A percentile compares a stretch with the other conserved stretches of the same genome.
phyloP scores from a whole-genome alignment of 1,140 invertebrate genomes.

The Zaprionus kolodkinae region DNA sequence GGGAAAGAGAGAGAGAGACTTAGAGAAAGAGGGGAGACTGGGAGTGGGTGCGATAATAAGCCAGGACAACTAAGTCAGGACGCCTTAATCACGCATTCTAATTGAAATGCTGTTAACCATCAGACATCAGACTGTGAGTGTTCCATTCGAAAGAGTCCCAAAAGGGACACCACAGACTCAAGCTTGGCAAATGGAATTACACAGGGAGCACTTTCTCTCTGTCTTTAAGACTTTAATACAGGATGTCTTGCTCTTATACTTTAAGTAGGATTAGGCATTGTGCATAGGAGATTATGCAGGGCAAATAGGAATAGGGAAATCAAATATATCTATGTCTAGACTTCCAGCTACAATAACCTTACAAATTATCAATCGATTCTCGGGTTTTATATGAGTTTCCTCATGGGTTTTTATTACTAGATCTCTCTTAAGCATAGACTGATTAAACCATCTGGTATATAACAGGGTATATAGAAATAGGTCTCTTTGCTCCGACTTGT shows the following conservation, averaged over 20 bases:
- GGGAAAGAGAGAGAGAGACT: not conserved
- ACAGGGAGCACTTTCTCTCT: not conserved
- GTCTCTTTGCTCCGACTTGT: too few relatives aligned
- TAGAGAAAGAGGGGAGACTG: not conserved
- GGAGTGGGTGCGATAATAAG: not conserved
- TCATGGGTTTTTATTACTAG: not conserved
- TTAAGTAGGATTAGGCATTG: not conserved
- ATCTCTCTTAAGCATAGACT: too few relatives aligned
- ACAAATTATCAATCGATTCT: not conserved
- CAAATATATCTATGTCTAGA: too few relatives aligned
- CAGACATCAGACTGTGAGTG: not conserved
- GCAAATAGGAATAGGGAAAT: too few relatives aligned
- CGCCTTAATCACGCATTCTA: conserved; percentile 41
- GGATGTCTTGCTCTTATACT: not conserved
- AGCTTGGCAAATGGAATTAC: not conserved
- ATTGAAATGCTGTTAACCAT: conserved; percentile 49
- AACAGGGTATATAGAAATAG: too few relatives aligned
- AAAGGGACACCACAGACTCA: not conserved
- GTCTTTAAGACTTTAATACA: not conserved
- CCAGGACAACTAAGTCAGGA: conserved; percentile 23
- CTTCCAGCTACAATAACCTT: too few relatives aligned
- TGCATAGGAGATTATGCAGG: too few relatives aligned
- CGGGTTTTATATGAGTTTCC: not conserved
- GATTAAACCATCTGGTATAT: too few relatives aligned
- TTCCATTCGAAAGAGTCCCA: conserved; percentile 9